phyloP scores from a whole-genome alignment of 1,140 invertebrate species.

The Drosophila lacteicornis region DNA sequence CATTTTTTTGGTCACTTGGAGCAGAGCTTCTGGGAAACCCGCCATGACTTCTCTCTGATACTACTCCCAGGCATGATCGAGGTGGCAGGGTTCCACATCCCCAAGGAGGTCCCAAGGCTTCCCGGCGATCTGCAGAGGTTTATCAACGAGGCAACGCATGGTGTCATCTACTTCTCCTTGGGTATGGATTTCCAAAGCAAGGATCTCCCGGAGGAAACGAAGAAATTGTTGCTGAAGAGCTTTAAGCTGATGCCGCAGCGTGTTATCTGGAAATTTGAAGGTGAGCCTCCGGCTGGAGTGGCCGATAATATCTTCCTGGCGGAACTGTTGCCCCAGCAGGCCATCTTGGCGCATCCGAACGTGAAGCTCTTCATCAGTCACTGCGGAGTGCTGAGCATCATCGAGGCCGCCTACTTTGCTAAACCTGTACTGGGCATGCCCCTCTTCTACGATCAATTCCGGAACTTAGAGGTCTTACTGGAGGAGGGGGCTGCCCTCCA shows the following conservation, averaged over 20 bases:
- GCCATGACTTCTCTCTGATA: constrained; percentile 58
- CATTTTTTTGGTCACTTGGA: constrained; percentile 60
- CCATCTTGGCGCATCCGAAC: constrained; percentile 89
- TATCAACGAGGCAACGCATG: constrained; percentile 86
- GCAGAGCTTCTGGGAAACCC: constrained; percentile 41
- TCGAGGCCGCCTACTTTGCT: constrained; percentile 89
- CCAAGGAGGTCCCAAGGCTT: constrained; percentile 83
- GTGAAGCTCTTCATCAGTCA: constrained; percentile 89
- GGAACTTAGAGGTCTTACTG: constrained; percentile 85
- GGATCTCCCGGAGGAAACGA: constrained; percentile 85
- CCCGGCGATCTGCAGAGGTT: constrained; percentile 81
- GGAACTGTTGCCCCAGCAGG: constrained; percentile 90
- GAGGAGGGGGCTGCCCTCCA: constrained; percentile 84
- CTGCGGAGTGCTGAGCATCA: constrained; percentile 89
- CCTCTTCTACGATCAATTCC: constrained; percentile 87
- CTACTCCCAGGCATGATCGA: constrained; percentile 66
- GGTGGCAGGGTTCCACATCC: constrained; percentile 84
- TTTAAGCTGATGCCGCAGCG: constrained; percentile 87
- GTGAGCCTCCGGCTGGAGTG: constrained; percentile 85
- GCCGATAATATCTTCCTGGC: constrained; percentile 87
- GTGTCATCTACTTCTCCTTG: constrained; percentile 87
- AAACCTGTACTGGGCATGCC: constrained; percentile 90
- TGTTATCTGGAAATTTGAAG: constrained; percentile 90
- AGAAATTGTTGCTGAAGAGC: constrained; percentile 86
- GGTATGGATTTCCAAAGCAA: constrained; percentile 87